Conservation (phyloP, 2,113 vertebrate genomes). For the Loxodonta africana region DNA sequence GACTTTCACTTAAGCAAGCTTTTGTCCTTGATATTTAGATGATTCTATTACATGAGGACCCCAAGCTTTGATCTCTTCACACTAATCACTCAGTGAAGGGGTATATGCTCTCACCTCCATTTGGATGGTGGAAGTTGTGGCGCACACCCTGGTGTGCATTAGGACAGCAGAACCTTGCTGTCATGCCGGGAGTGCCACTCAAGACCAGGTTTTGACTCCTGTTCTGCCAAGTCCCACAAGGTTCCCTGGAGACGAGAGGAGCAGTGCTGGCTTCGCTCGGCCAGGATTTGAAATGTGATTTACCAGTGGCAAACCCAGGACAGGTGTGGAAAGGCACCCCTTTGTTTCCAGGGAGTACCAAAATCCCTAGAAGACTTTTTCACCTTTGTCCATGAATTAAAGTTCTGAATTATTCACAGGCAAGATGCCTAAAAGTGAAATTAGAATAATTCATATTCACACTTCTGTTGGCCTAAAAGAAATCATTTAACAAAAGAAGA, state of each 20-base stretch:
- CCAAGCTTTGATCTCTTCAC: neutral
- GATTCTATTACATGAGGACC: neutral
- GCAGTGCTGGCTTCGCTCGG: neutral
- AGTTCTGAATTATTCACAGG: conserved; percentile 52
- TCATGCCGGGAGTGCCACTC: neutral
- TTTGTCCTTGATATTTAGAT: conserved; percentile 46
- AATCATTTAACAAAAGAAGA: conserved; percentile 8
- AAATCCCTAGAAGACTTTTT: conserved; percentile 18
- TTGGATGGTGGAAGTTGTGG: neutral
- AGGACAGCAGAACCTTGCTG: neutral
- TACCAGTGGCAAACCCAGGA: neutral
- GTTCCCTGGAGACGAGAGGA: neutral
- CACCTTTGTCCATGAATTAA: conserved; percentile 33
- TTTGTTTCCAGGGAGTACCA: neutral
- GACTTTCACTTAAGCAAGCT: neutral
- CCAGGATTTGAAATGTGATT: conserved; percentile 11
- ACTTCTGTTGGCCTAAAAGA: neutral
- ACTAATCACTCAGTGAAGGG: neutral
- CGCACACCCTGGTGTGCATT: neutral
- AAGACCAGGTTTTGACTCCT: conserved; percentile 19
- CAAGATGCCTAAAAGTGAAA: conserved; percentile 17
- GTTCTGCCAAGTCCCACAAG: neutral
- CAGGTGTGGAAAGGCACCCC: neutral
- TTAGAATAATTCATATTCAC: conserved; percentile 4
- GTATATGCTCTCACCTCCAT: neutral